phyloP scores from a whole-genome alignment of 2,888 invertebrate species.

The Tenodera sinensis region DNA sequence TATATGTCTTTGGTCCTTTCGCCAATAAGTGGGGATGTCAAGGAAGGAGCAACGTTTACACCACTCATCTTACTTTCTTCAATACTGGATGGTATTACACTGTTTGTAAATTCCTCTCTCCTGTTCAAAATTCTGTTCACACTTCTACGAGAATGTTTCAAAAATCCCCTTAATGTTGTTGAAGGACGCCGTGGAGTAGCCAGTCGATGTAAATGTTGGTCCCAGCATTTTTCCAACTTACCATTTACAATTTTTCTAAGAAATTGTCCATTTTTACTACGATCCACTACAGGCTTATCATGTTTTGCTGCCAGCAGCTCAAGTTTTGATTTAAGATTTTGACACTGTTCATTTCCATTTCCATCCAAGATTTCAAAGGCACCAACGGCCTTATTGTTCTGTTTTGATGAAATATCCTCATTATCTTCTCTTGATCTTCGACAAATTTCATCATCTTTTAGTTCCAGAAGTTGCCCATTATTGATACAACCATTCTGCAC shows the following conservation, averaged over 20 bases:
- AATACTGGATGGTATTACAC: background rate
- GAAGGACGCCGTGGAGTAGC: conserved; percentile 4
- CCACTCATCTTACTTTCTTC: background rate
- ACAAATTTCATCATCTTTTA: conserved; percentile 28
- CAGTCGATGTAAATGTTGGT: conserved; percentile 26
- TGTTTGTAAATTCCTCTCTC: background rate
- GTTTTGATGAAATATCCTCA: conserved; percentile 1
- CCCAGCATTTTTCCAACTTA: conserved; percentile 29
- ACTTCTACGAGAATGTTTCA: conserved; percentile 4
- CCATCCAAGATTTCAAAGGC: conserved; percentile 7
- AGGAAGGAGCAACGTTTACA: background rate
- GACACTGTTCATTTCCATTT: background rate
- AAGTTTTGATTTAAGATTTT: background rate
- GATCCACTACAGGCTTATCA: background rate
- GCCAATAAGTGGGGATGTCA: background rate
- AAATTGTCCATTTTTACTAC: conserved; percentile 12
- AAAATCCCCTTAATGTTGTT: background rate
- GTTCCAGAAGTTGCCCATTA: conserved; percentile 24
- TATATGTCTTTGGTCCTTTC: conserved; percentile 48
- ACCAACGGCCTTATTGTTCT: background rate
- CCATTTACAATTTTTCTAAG: conserved; percentile 24
- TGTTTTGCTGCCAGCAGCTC: conserved; percentile 7
- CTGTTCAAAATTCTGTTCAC: background rate
- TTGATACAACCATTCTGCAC: background rate
- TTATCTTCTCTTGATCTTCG: conserved; percentile 25